Evolutionary conservation across 2,113 vertebrate species (phyloP).

Genomic region (Typhlomys cinereus): DNA sequence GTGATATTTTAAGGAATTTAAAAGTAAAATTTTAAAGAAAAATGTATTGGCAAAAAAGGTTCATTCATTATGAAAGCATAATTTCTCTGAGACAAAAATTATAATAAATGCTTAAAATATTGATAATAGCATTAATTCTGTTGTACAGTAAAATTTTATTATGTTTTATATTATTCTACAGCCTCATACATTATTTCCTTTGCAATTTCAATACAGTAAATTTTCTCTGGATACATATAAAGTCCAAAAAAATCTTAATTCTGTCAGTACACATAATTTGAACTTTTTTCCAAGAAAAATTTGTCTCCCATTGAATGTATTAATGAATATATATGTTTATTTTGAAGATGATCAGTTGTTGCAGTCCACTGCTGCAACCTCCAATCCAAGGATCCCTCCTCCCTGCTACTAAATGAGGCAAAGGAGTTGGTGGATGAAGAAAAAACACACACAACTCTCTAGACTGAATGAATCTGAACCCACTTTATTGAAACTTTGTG

Average conservation of each 20-base stretch:
- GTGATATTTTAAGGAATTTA: background rate
- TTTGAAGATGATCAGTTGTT: background rate
- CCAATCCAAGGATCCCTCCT: no score
- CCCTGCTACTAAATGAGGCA: no score
- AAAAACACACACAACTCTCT: no score
- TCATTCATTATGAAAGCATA: background rate
- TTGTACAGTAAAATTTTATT: background rate
- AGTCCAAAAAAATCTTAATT: slow-evolving; percentile 1
- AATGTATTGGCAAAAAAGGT: no score
- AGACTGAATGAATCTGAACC: no score
- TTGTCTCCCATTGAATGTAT: background rate
- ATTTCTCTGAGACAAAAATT: background rate
- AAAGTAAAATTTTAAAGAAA: no score
- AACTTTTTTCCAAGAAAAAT: background rate
- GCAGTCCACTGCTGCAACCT: no score
- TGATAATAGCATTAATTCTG: background rate
- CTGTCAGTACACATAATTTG: background rate
- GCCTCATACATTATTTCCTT: background rate
- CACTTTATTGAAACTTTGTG: no score
- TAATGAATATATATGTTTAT: background rate
- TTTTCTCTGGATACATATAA: background rate
- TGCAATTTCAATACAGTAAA: background rate
- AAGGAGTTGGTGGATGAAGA: no score
- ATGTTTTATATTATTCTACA: background rate
- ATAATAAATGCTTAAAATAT: background rate